A percentile compares a stretch with the other conserved stretches of the same genome.
Evolutionary conservation across 1,140 invertebrate species (phyloP).

Genomic region (Trachymyrmex cornetzi): DNA sequence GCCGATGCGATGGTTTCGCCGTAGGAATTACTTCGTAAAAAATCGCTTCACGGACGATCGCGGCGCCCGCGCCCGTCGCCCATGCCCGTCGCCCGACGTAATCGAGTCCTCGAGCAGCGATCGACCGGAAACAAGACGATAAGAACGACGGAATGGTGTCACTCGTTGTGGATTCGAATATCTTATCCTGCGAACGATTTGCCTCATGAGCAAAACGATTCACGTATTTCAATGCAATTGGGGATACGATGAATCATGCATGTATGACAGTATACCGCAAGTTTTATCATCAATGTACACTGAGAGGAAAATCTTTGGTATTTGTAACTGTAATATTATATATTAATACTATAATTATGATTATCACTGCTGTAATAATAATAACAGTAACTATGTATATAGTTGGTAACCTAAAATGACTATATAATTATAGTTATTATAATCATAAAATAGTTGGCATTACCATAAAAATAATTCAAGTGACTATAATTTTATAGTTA

Average conservation of each 20-base stretch:
- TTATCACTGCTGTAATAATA: no score
- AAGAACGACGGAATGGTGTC: conserved; percentile 42
- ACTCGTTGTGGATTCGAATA: conserved; percentile 21
- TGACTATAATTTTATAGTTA: no score
- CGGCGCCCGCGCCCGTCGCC: background rate
- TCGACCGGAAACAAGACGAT: conserved; percentile 58
- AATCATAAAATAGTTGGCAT: no score
- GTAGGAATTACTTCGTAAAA: conserved; percentile 58
- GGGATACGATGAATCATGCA: background rate
- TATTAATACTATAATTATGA: no score
- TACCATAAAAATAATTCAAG: no score
- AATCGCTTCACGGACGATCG: conserved; percentile 54
- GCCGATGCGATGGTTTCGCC: conserved; percentile 52
- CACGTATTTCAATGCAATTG: background rate
- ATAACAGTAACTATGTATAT: no score
- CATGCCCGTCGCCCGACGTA: conserved; percentile 9
- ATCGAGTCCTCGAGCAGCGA: conserved; percentile 56
- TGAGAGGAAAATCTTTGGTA: no score
- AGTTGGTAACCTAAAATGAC: no score
- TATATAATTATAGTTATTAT: no score
- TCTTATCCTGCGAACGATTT: conserved; percentile 18
- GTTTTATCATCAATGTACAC: background rate
- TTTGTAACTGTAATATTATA: no score
- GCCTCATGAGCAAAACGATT: background rate
- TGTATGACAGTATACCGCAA: background rate